phyloP scores from a whole-genome alignment of 1,140 invertebrate genomes.

The Rhopalosiphum padi region DNA sequence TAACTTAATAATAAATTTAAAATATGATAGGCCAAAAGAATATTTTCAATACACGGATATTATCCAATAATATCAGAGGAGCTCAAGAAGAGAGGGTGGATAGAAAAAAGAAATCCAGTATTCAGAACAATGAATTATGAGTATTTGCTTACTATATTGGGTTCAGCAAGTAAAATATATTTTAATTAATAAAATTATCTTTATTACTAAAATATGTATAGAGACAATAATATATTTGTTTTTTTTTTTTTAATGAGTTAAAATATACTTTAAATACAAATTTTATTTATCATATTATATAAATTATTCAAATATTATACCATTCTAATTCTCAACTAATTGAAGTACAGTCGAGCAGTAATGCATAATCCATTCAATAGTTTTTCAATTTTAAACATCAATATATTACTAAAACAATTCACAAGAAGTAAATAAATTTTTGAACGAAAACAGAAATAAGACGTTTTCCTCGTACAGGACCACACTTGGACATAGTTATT shows the following conservation, averaged over 20 bases:
- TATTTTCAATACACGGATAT: constrained; percentile 41
- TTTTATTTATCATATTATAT: too few relatives aligned
- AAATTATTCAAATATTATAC: too few relatives aligned
- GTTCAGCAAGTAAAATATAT: not conserved
- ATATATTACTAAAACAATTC: not conserved
- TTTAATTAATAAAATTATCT: not conserved
- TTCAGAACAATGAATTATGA: not conserved
- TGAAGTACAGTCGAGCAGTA: too few relatives aligned
- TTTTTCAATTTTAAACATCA: not conserved
- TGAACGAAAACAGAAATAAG: not conserved
- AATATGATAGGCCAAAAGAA: not conserved
- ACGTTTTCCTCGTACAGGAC: not conserved
- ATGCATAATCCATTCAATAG: too few relatives aligned
- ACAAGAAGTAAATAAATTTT: not conserved
- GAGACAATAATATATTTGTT: not conserved
- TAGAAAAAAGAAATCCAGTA: constrained; percentile 39
- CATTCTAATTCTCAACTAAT: too few relatives aligned
- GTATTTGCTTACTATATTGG: not conserved
- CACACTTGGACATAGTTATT: not conserved
- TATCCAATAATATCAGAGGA: constrained; percentile 41
- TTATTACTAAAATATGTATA: not conserved
- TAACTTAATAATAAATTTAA: not conserved
- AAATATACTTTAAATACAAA: not conserved
- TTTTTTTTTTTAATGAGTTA: not conserved
- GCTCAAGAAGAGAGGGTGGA: constrained; percentile 35